Evolutionary conservation across 2,888 invertebrate species (phyloP).

Genomic region (Maniola hyperantus): DNA sequence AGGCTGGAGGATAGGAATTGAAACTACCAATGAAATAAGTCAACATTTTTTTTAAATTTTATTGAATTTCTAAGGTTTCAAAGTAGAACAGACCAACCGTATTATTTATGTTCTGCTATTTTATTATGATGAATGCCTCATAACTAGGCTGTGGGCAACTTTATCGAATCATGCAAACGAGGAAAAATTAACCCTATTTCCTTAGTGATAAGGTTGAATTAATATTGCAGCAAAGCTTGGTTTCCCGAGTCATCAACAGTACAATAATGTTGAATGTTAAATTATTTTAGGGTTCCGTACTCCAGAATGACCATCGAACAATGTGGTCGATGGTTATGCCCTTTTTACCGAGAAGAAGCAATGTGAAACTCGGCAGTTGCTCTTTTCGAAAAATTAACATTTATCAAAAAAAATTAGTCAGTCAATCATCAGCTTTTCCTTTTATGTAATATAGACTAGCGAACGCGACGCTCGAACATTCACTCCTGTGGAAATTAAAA

Average conservation of each 20-base stretch:
- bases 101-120: constrained; percentile 66
- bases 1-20: too few relatives aligned
- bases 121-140: constrained; percentile 62
- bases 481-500: too few relatives aligned
- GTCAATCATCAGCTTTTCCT: too few relatives aligned
- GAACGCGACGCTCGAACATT: too few relatives aligned
- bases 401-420: too few relatives aligned
- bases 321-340: too few relatives aligned
- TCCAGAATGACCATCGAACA: neutral
- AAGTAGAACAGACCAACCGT: constrained; percentile 59
- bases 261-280: constrained; percentile 36
- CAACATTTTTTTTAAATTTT: too few relatives aligned
- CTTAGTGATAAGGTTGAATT: neutral
- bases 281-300: constrained; percentile 26
- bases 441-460: too few relatives aligned
- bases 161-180: neutral
- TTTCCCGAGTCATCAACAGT: constrained; percentile 30
- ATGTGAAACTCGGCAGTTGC: too few relatives aligned
- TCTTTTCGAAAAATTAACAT: too few relatives aligned
- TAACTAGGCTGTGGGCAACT: constrained; percentile 32
- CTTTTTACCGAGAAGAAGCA: too few relatives aligned
- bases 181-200: constrained; percentile 20
- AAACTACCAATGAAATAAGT: too few relatives aligned
- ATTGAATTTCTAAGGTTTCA: constrained; percentile 33
- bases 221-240: constrained; percentile 10